Evolutionary conservation across 2,113 vertebrate species (phyloP).

Genomic region (crab-eating macaque (Macaca fascicularis)): T2T-MFA8v1.1 NC_088390.1:68684001-68684500

Average conservation of each 20-base stretch:
- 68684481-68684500: not conserved
- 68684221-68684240: too few species aligned
- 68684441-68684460: not conserved
- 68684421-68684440: not conserved
- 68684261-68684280: too few species aligned
- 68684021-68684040: conserved; percentile 31
- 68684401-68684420: not conserved
- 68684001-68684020: conserved; percentile 53
- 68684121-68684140: not conserved
- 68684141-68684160: too few species aligned
- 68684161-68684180: too few species aligned
- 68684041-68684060: conserved; percentile 42
- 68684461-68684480: not conserved
- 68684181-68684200: too few species aligned
- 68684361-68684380: not conserved
- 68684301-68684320: too few species aligned
- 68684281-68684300: too few species aligned
- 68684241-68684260: too few species aligned
- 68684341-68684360: too few species aligned
- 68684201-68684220: too few species aligned
- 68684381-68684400: not conserved
- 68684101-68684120: conserved; percentile 59
- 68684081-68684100: conserved; percentile 38
- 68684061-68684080: conserved; percentile 47
- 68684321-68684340: too few species aligned